Evolutionary conservation across 1,140 invertebrate species (phyloP).

Genomic region (Atta texana): DNA sequence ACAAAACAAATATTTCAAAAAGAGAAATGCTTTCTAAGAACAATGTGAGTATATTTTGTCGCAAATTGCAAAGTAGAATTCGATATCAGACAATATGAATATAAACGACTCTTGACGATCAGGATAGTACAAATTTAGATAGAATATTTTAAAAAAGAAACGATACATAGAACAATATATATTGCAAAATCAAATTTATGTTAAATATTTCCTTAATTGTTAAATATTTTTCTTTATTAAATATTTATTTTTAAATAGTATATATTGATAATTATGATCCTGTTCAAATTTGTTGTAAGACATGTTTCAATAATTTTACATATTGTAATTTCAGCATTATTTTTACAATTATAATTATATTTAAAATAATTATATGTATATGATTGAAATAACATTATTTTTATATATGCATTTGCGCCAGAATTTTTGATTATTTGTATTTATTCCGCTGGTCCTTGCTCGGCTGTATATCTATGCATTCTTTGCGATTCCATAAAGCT

Average conservation of each 20-base stretch:
- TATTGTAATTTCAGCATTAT: background rate
- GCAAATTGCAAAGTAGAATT: background rate
- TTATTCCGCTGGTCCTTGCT: background rate
- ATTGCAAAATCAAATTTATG: background rate
- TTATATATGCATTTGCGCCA: background rate
- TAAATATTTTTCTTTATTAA: background rate
- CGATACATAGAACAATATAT: no score
- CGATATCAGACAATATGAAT: conserved; percentile 1
- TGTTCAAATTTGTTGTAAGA: background rate
- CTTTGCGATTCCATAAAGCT: background rate
- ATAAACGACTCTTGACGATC: background rate
- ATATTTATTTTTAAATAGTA: background rate
- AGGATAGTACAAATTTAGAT: background rate
- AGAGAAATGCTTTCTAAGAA: background rate
- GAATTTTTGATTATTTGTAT: background rate
- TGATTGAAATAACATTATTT: background rate
- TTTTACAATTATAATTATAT: background rate
- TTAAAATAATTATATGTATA: background rate
- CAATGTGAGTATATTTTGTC: background rate
- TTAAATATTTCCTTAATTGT: background rate
- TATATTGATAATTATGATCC: no score
- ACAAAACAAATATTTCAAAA: conserved; percentile 24
- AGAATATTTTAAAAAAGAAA: conserved; percentile 3
- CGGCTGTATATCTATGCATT: background rate
- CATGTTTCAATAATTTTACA: background rate